These are phyloP conservation scores for Platysteira castanea DNA, from an alignment of 2,113 vertebrate genomes.

Conservation along the genomic window DNA sequence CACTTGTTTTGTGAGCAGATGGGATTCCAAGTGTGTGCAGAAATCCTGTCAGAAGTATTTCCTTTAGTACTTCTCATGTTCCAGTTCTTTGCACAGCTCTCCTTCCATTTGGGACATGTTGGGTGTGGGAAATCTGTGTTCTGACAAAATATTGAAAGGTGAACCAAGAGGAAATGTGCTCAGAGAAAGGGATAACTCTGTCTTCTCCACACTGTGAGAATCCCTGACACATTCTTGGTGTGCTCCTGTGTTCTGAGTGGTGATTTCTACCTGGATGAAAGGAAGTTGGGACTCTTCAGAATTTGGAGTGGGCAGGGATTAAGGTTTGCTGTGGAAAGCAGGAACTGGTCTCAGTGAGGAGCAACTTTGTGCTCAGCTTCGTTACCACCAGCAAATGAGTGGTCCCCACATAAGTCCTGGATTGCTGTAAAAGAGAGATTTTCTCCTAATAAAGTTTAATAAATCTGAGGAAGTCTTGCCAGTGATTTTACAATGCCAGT, in stretches of 20 bases:
- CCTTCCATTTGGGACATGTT: neutral
- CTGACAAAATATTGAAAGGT: constrained; percentile 20
- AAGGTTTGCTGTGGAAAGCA: neutral
- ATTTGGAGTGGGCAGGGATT: neutral
- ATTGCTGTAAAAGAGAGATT: neutral
- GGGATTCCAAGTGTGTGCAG: neutral
- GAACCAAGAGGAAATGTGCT: neutral
- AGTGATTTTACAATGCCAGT: neutral
- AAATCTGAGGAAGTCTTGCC: neutral
- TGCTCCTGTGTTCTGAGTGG: neutral
- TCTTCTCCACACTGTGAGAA: neutral
- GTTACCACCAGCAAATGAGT: neutral
- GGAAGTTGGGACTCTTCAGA: neutral
- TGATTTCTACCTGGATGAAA: neutral
- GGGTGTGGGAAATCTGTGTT: neutral
- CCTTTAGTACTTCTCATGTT: neutral
- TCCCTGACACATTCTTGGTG: neutral
- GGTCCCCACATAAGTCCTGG: fast-evolving
- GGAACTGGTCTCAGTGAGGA: neutral
- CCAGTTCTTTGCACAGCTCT: neutral
- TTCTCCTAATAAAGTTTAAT: neutral
- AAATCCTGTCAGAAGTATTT: neutral
- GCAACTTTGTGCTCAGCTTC: neutral
- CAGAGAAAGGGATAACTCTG: neutral
- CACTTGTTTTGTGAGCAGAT: neutral